Percentiles rank a stretch among this genome's conserved stretches.
Evolutionary conservation across 2,113 vertebrate genomes (phyloP).

Genomic region (Bos taurus): DNA sequence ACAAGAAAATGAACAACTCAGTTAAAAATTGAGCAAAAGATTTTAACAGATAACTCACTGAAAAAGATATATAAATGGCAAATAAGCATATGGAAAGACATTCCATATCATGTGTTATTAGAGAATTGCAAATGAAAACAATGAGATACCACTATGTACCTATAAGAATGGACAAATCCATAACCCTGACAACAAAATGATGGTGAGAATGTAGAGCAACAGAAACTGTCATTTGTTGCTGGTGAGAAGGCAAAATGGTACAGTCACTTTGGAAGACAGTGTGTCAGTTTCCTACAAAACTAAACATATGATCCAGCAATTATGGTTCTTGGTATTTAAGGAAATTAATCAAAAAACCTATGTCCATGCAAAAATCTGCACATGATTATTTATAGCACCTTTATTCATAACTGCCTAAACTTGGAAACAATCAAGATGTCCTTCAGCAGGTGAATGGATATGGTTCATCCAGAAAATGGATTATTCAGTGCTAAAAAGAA

Average conservation of each 20-base stretch:
- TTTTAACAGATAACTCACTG: background rate
- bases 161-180: background rate
- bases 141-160: background rate
- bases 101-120: background rate
- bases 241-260: background rate
- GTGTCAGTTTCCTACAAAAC: background rate
- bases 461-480: background rate
- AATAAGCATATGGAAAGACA: background rate
- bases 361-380: background rate
- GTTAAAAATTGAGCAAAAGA: background rate
- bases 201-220: background rate
- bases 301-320: background rate
- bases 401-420: background rate
- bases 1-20: background rate
- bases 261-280: background rate
- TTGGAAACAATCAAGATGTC: slow-evolving; percentile 11
- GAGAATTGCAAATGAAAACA: background rate
- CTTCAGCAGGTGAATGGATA: background rate
- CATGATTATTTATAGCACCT: background rate
- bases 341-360: background rate
- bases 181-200: background rate
- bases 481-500: background rate
- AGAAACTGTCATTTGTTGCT: background rate
- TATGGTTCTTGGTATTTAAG: background rate
- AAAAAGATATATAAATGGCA: background rate